Base-by-base conservation (phyloP, 1,140 invertebrate genomes). In the Dendrolimus punctatus region DNA sequence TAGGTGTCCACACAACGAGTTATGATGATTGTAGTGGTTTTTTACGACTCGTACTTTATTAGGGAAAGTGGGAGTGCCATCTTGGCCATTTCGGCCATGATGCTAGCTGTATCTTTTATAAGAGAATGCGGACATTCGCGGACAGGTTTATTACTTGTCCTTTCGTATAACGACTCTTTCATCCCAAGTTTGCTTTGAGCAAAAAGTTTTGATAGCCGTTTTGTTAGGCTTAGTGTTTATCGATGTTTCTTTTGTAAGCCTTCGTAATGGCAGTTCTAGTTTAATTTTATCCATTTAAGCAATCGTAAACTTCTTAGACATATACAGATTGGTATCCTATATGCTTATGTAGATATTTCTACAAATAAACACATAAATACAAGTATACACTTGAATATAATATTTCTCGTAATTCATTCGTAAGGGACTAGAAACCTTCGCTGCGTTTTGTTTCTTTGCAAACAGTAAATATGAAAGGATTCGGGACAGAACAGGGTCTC, bases 1-100 rank as follows among this genome's bases (percentile, higher is more conserved):
- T 23, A 23, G 49, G 42, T 51, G 61, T 64, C 67, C 59, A 60
- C 55, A 60, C 51, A 47, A 41, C 48, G 51, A 68, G 64, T 81
- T 81, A 81, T 78, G 70, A 79, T 79, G 78, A 81, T 81, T 81
- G 76, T 79, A 81, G 78, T 81, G 76, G 68, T 72, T 71, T 74
- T 81, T 77, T 81, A 81, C 65, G 74, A 71, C 58, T 55, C 41
- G 49, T 69, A 64, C 63, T 78, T 77, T 81, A 80, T 78, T 75
- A 69, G 68, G 56, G 63, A 68, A 71, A 74, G 71, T 73, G 67
- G 63, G 54, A 54, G 60, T 55, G 62, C 57, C 57, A 41, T 60
- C 64, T 64, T 57, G 40, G 59, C 64, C 66, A 71, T 71, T 72
- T 66, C 68, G 65, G 23, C 55, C 50, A 59, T 52, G 55, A 69